Conservation (phyloP, 2,113 vertebrate species). For the Pluvialis apricaria region DNA sequence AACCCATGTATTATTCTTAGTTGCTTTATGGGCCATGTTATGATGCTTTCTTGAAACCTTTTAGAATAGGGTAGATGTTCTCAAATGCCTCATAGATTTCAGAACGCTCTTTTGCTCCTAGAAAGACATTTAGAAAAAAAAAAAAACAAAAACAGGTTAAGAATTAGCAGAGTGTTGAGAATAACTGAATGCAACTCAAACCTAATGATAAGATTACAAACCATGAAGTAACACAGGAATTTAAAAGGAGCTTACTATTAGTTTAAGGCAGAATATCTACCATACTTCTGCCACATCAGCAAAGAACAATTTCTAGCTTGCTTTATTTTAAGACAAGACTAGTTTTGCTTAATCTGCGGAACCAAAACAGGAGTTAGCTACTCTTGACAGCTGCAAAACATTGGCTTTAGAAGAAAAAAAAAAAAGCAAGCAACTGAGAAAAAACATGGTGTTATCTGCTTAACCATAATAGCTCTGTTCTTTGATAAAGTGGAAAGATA, state of each 20-base stretch:
- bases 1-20: neutral
- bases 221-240: neutral
- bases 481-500: neutral
- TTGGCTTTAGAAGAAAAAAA: neutral
- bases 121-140: neutral
- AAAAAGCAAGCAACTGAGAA: neutral
- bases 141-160: neutral
- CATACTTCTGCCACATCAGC: neutral
- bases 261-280: neutral
- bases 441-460: neutral
- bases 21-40: neutral
- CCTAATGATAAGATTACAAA: neutral
- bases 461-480: neutral
- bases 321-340: neutral
- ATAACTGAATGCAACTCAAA: neutral
- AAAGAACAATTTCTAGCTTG: neutral
- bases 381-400: neutral
- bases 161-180: neutral
- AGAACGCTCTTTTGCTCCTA: constrained; percentile 92
- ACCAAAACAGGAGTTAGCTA: neutral
- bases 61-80: constrained; percentile 97
- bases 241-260: neutral
- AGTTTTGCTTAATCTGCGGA: neutral
- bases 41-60: constrained; percentile 85
- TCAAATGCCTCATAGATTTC: constrained; percentile 98